Evolutionary conservation across 2,888 invertebrate species (phyloP).

Genomic region (Sabellastarte sp.): DNA sequence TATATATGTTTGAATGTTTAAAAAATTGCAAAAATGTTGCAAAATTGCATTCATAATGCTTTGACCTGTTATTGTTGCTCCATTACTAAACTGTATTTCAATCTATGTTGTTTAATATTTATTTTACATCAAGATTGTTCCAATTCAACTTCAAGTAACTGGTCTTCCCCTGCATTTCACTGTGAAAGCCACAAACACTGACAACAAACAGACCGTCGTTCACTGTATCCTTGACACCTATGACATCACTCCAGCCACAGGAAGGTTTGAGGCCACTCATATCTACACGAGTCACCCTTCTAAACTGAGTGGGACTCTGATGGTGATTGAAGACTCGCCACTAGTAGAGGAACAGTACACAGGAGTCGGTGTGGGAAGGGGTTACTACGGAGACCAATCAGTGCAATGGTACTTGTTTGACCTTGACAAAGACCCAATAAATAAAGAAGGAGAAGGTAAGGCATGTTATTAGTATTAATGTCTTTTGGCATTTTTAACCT

Average conservation of each 20-base stretch:
- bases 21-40: no score
- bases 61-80: no score
- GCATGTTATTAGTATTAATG: no score
- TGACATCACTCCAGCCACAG: not conserved
- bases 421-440: not conserved
- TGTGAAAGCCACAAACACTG: not conserved
- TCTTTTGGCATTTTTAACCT: no score
- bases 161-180: not conserved
- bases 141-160: not conserved
- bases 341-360: conserved; percentile 1
- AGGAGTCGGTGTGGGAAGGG: not conserved
- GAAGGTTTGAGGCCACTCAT: not conserved
- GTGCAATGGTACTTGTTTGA: conserved; percentile 1
- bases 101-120: not conserved
- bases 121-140: not conserved
- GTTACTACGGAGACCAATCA: not conserved
- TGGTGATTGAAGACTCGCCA: not conserved
- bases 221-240: not conserved
- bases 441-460: conserved; percentile 2
- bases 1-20: no score
- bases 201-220: not conserved
- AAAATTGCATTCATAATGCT: no score
- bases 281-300: not conserved
- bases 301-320: not conserved
- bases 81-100: no score